These are phyloP conservation scores for Epicauta chinensis DNA, from an alignment of 1,140 invertebrate genomes.

Conservation along the genomic window DNA sequence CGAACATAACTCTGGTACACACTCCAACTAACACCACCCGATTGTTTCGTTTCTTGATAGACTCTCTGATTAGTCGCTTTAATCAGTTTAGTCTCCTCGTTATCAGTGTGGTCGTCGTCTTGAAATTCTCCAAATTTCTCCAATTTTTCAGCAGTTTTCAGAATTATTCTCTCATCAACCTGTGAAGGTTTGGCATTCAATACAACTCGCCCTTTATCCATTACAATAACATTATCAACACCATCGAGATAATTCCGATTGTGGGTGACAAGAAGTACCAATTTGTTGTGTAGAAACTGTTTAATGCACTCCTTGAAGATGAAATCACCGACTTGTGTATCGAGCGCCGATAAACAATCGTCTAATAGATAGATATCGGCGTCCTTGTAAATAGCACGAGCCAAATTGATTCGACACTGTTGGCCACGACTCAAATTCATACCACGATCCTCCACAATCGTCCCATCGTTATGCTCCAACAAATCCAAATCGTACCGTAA, in stretches of 20 bases:
- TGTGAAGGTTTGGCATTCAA: conserved; percentile 22
- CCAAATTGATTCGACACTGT: conserved; percentile 80
- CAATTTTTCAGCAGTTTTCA: conserved; percentile 19
- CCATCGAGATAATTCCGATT: conserved; percentile 76
- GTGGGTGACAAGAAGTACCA: conserved; percentile 71
- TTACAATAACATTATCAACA: conserved; percentile 60
- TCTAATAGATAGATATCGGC: conserved; percentile 73
- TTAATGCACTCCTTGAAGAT: conserved; percentile 67
- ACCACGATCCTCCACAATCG: conserved; percentile 74
- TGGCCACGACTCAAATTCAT: conserved; percentile 76
- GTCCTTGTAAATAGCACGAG: conserved; percentile 71
- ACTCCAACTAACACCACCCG: conserved; percentile 22
- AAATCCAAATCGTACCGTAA: conserved; percentile 61
- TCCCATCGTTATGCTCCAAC: conserved; percentile 62
- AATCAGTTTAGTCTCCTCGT: conserved; percentile 14
- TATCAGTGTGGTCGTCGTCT: conserved; percentile 8
- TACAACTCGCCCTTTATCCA: conserved; percentile 51
- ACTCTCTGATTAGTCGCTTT: conserved; percentile 10
- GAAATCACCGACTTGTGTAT: conserved; percentile 70
- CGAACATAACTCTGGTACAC: conserved; percentile 27
- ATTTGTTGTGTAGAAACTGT: conserved; percentile 61
- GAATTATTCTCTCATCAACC: conserved; percentile 18
- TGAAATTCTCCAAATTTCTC: conserved; percentile 10
- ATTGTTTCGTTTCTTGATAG: conserved; percentile 28
- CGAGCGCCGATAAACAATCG: conserved; percentile 76